Evolutionary conservation across 2,888 invertebrate species (phyloP), one percentile per base, ranked within the genome.

Genomic region (Osedax frankpressi): DNA sequence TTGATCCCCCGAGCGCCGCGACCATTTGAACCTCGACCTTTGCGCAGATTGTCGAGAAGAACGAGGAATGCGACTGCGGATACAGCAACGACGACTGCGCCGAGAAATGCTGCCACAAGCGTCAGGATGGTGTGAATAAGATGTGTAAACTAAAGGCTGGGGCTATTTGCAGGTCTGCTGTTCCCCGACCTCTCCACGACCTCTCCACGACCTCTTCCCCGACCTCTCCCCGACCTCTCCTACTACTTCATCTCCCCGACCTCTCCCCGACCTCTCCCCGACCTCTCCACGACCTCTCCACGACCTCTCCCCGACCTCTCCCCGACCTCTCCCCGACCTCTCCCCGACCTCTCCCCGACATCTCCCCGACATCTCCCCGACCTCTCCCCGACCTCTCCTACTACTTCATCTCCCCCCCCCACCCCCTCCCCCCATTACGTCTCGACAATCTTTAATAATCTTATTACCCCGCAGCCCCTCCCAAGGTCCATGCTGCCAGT

Each of bases 21-120:
- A 6, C 44, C 44, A 6, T 19, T 11, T 19, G 11, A 6, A 44
- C 44, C 6, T 19, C 6, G 11, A 44, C 44, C 6, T 19, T 11
- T 19, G 19, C 44, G 19, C 44, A 69, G 69, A 94, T 99, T 80
- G 94, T 94, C 0, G 98, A 99, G 84, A 72, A 90, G 28, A 94
- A 93, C 70, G 98, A 99, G 86, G 93, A 97, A 85, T 99, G 98
- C 83, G 98, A 99, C 84, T 98, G 97, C 84, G 98, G 98, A 74
- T 97, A 94, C 83, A 91, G 92, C 80, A 91, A 92, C 80, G 90
- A 91, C 76, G 89, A 90, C 74, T 97, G 96, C 86, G 89, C 26
- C 75, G 89, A 86, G 77, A 91, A 91, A 80, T 90, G 89, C 76
- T 99, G 98, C 84, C 79, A 87, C 91, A 44, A 44, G 44, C 6